Base-by-base conservation (phyloP, 2,888 invertebrate genomes). In the Habroteleia sp. region DNA sequence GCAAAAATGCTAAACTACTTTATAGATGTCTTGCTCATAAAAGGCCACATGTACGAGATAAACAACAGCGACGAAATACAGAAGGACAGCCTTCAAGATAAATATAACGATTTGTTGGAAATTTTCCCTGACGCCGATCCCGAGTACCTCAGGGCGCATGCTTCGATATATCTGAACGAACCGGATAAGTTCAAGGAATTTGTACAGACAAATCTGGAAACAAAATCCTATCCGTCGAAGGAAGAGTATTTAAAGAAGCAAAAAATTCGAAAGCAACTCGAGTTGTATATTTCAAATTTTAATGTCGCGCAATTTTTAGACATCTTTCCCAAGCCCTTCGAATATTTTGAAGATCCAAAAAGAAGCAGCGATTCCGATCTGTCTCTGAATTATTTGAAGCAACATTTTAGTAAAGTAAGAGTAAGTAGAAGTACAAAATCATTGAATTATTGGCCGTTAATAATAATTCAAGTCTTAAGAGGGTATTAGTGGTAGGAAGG, bases 271-370 rank as follows among this genome's bases (percentile, higher is more conserved):
- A 85, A 89, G 4, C 89, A 90, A 75, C 84, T 87, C 23, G 86
- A 85, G 46, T 88, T 89, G 44, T 90, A 89, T 74, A 90, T 89
- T 0, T 83, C 83, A 0, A 86, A 89, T 5, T 90, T 90, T 60
- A 79, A 84, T 25, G 82, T 90, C 0, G 81, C 86, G 52, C 82
- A 89, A 8, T 90, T 89, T 81, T 74, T 90, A 0, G 85, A 89
- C 46, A 77, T 89, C 1, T 88, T 90, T 80, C 90, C 90, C 0
- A 85, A 90, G 77, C 90, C 90, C 0, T 78, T 82, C 5, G 74
- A 78, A 7, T 83, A 85, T 52, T 89, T 89, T 74, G 72, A 81
- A 8, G 78, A 84, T 69, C 41, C 69, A 0, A 74, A 81, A 3
- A 69, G 81, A 54, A 75, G 33, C 1, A 69, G 79, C 25, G 11